phyloP scores from a whole-genome alignment of 2,888 invertebrate genomes.

The Physocephala rufipes region DNA sequence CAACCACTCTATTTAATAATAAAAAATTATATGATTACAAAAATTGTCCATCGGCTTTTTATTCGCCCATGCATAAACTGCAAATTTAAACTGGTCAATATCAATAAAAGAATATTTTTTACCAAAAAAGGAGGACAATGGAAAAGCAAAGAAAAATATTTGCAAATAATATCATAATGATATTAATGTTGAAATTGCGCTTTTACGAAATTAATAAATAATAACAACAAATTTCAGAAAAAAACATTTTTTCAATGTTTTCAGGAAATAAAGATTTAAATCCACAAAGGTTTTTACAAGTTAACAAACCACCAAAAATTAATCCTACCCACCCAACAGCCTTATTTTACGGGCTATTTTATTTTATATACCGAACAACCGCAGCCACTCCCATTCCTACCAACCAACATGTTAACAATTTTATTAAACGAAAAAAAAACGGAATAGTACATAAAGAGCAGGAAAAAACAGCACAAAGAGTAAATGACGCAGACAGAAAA shows the following conservation, averaged over 20 bases:
- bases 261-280: constrained; percentile 10
- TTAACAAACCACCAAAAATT: neutral
- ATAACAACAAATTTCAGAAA: neutral
- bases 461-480: no score
- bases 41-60: no score
- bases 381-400: constrained; percentile 21
- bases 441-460: constrained; percentile 16
- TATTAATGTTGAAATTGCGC: no score
- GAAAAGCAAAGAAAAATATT: no score
- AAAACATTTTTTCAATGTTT: no score
- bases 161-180: no score
- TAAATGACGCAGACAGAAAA: constrained; percentile 1
- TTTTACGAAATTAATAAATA: neutral
- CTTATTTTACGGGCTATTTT: neutral
- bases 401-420: constrained; percentile 28
- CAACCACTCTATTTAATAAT: no score
- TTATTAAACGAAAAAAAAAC: constrained; percentile 19
- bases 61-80: no score
- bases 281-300: neutral
- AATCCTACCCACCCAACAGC: neutral
- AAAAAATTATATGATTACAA: no score
- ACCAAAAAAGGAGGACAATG: no score
- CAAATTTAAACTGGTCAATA: no score
- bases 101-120: no score
- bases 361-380: neutral